A percentile compares a stretch with the other conserved stretches of the same genome.
Conservation (phyloP, 2,888 invertebrate genomes). For the Trichopoda pennipes region DNA sequence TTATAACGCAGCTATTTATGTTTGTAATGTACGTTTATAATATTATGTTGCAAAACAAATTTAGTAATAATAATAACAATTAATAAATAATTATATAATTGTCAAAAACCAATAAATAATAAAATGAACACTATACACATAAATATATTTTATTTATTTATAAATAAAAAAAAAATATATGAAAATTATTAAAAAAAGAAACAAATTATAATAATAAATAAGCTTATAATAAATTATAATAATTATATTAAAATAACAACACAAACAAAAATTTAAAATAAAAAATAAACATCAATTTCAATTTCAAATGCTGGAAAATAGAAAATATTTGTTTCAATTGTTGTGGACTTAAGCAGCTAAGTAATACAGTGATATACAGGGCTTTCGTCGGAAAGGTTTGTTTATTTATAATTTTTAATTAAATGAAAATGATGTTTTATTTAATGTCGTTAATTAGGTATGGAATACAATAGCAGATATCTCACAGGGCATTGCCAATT, state of each 20-base stretch:
- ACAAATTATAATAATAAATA: conserved; percentile 47
- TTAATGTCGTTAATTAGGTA: too few species aligned
- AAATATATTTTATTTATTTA: conserved; percentile 65
- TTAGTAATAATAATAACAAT: conserved; percentile 24
- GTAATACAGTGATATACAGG: too few species aligned
- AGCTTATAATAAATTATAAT: conserved; percentile 54
- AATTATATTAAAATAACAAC: conserved; percentile 46
- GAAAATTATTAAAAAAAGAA: conserved; percentile 57
- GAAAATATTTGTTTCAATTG: neutral
- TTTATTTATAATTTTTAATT: too few species aligned
- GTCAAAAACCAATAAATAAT: conserved; percentile 42
- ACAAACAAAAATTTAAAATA: conserved; percentile 41
- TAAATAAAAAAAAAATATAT: conserved; percentile 54
- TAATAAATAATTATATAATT: conserved; percentile 33
- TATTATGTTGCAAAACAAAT: conserved; percentile 47
- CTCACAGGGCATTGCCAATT: too few species aligned
- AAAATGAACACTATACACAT: conserved; percentile 41
- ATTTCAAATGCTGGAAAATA: conserved; percentile 62
- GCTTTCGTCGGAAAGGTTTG: too few species aligned
- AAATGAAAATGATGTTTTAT: too few species aligned
- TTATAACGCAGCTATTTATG: conserved; percentile 48
- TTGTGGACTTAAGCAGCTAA: too few species aligned
- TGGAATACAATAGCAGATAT: too few species aligned
- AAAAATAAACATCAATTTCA: conserved; percentile 61
- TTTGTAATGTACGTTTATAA: conserved; percentile 5